phyloP scores from a whole-genome alignment of 2,113 vertebrate genomes.

The Zosterops pallidus region DNA sequence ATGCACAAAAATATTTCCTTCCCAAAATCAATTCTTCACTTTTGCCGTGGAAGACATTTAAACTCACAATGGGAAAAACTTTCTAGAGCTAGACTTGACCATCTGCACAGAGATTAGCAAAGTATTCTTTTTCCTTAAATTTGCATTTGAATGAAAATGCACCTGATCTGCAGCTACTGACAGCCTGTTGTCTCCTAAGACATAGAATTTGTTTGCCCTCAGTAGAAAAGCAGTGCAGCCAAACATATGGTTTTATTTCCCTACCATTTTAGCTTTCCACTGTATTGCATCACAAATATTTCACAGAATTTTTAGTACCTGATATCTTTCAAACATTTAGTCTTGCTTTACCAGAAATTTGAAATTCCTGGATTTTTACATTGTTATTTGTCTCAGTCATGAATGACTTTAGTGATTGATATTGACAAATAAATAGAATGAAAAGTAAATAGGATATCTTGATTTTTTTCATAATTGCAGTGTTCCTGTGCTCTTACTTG shows the following conservation, averaged over 20 bases:
- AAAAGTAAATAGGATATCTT: background rate
- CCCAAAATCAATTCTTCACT: rapidly evolving
- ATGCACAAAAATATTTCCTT: background rate
- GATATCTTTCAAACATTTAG: background rate
- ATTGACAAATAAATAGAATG: background rate
- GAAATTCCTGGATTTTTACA: background rate
- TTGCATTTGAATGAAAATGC: background rate
- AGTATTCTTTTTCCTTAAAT: background rate
- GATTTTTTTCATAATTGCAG: background rate
- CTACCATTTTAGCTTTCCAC: background rate
- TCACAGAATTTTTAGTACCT: background rate
- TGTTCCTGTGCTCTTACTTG: background rate
- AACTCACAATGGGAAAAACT: background rate
- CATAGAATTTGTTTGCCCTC: background rate
- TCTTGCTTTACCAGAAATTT: background rate
- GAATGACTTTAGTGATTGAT: background rate
- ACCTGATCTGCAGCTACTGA: background rate
- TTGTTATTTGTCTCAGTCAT: background rate
- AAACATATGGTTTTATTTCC: background rate
- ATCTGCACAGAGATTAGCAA: background rate
- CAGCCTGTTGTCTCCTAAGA: background rate
- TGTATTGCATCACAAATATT: rapidly evolving
- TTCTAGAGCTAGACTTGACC: background rate
- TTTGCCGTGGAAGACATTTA: background rate
- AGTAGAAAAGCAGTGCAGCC: background rate